A percentile compares a stretch with the other conserved stretches of the same genome.
phyloP scores from a whole-genome alignment of 1,140 invertebrate species.

The Cephus cinctus region DNA sequence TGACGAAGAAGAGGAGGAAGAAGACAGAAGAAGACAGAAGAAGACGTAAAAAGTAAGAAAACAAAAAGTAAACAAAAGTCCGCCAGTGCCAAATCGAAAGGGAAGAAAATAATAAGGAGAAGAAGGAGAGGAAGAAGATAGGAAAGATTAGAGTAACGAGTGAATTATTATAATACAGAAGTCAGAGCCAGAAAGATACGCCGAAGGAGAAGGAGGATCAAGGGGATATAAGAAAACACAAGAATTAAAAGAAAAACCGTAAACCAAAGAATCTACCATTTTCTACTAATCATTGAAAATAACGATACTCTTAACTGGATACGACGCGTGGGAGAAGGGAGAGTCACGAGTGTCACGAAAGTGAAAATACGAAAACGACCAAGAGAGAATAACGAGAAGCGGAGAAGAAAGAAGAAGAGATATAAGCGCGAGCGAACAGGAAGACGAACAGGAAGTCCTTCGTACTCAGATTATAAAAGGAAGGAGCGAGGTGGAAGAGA shows the following conservation, averaged over 20 bases:
- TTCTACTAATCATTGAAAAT: constrained; percentile 49
- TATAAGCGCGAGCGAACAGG: not conserved
- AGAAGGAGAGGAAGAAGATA: constrained; percentile 20
- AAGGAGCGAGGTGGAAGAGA: constrained; percentile 8
- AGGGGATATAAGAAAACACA: constrained; percentile 16
- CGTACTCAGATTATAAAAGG: constrained; percentile 18
- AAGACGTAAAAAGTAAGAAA: constrained; percentile 18
- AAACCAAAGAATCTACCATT: constrained; percentile 58
- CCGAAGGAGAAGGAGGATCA: constrained; percentile 13
- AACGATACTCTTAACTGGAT: constrained; percentile 31
- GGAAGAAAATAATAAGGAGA: too few relatives aligned
- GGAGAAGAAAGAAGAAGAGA: not conserved
- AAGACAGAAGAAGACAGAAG: constrained; percentile 17
- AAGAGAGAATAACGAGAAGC: constrained; percentile 10
- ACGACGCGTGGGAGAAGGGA: constrained; percentile 21
- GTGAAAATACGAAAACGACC: constrained; percentile 8
- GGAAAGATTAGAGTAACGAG: constrained; percentile 17
- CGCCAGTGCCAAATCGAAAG: constrained; percentile 57
- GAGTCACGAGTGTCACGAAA: constrained; percentile 13
- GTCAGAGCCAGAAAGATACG: too few relatives aligned
- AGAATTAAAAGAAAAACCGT: constrained; percentile 31
- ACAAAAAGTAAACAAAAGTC: constrained; percentile 41
- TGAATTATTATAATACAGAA: constrained; percentile 23
- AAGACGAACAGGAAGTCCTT: constrained; percentile 13
- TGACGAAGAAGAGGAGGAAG: too few relatives aligned